A percentile compares a stretch with the other conserved stretches of the same genome.
These are phyloP conservation scores for Leptestheria dahalacensis DNA, from an alignment of 1,140 invertebrate genomes.

Conservation along the genomic window DNA sequence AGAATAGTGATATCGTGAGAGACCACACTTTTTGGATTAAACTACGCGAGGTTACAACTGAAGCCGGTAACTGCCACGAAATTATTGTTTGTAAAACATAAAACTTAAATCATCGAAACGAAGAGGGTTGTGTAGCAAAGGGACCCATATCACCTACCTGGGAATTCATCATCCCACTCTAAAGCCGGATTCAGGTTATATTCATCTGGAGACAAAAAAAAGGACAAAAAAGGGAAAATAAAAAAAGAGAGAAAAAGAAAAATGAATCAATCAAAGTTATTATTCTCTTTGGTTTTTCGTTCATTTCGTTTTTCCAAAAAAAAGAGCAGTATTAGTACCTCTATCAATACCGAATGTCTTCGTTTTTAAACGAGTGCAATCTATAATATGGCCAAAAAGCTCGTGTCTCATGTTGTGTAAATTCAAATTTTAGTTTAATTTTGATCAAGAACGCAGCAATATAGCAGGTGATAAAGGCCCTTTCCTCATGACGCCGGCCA, in stretches of 20 bases:
- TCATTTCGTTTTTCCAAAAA: no score
- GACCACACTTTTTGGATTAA: no score
- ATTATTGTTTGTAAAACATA: no score
- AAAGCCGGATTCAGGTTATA: constrained; percentile 98
- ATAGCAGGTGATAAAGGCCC: background rate
- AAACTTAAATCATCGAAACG: constrained; percentile 15
- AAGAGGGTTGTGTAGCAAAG: constrained; percentile 16
- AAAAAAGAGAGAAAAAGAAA: constrained; percentile 8
- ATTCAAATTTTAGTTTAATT: background rate
- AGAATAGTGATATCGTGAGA: no score
- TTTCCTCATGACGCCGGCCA: background rate
- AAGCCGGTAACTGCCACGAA: no score
- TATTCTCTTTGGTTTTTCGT: no score
- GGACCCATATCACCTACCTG: constrained; percentile 61
- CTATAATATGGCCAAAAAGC: background rate
- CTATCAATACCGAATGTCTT: no score
- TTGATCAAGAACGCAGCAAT: background rate
- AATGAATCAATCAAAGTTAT: no score
- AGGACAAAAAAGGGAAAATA: constrained; percentile 30
- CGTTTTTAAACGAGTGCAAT: background rate
- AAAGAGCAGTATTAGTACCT: no score
- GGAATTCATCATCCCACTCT: constrained; percentile 99
- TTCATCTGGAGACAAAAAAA: constrained; percentile 80
- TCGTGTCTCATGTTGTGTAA: background rate
- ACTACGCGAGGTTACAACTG: no score